Percentiles rank a stretch among this genome's conserved stretches.
These are phyloP conservation scores for Plutella xylostella DNA, from an alignment of 2,888 invertebrate genomes.

Conservation along the genomic window DNA sequence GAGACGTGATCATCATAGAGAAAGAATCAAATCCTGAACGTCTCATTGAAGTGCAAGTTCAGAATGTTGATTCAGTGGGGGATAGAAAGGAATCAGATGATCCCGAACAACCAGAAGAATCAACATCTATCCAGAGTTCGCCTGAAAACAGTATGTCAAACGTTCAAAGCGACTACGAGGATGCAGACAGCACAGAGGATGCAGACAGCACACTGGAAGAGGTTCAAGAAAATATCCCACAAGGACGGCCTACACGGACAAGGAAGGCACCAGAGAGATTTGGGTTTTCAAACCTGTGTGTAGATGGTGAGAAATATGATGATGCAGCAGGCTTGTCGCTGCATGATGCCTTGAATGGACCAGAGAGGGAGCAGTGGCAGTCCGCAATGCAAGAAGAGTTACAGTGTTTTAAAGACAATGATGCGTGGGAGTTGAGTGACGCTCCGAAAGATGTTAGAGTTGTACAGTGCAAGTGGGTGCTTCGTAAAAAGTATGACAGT, in stretches of 20 bases:
- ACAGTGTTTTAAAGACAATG: constrained; percentile 3
- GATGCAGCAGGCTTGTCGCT: not conserved
- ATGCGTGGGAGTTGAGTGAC: constrained; percentile 9
- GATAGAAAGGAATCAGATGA: not conserved
- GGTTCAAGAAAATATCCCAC: not conserved
- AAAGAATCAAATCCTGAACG: not conserved
- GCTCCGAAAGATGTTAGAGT: not conserved
- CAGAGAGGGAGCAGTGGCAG: constrained; percentile 9
- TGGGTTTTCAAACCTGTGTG: not conserved
- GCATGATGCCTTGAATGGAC: constrained; percentile 10
- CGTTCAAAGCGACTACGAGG: not conserved
- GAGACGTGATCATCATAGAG: constrained; percentile 15
- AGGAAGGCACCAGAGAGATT: not conserved
- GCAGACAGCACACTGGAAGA: not conserved
- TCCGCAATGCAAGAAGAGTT: constrained; percentile 5
- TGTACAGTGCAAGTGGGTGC: constrained; percentile 7
- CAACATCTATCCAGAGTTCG: not conserved
- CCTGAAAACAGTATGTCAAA: not conserved
- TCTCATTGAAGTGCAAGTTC: not conserved
- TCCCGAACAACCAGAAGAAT: not conserved
- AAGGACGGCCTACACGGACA: not conserved
- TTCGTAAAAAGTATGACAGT: constrained; percentile 9
- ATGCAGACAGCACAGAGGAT: not conserved
- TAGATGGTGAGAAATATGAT: not conserved
- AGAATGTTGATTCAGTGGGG: constrained; percentile 5